These are phyloP conservation scores for Otolemur garnettii DNA, from an alignment of 2,113 vertebrate genomes.

Conservation along the genomic window DNA sequence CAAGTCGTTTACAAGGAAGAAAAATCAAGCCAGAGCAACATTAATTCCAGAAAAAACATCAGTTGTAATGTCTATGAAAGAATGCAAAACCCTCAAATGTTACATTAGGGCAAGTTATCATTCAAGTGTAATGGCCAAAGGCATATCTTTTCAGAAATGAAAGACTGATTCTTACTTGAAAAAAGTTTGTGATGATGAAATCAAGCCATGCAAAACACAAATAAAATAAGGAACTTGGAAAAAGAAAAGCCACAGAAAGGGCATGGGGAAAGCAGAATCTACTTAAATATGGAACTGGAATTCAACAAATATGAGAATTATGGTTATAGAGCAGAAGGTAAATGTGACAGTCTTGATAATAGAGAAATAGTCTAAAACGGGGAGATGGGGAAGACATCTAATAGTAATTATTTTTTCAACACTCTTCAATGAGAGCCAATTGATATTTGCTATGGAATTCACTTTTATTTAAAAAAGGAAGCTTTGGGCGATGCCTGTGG, in stretches of 20 bases:
- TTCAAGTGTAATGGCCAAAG: not conserved
- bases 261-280: not conserved
- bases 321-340: not conserved
- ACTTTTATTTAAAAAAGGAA: not conserved
- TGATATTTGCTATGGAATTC: not conserved
- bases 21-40: not conserved
- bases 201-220: not conserved
- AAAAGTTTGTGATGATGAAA: not conserved
- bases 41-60: not conserved
- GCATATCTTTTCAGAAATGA: not conserved
- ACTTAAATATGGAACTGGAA: not conserved
- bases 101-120: not conserved
- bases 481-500: not conserved
- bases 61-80: not conserved
- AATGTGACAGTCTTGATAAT: not conserved
- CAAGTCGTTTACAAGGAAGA: not conserved
- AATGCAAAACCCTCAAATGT: not conserved
- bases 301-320: not conserved
- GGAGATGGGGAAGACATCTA: not conserved
- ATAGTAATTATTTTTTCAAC: not conserved
- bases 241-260: not conserved
- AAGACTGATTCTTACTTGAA: not conserved
- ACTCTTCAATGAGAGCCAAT: not conserved
- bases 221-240: not conserved
- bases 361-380: not conserved